phyloP scores from a whole-genome alignment of 2,113 vertebrate genomes.

The Pangasianodon hypophthalmus region DNA sequence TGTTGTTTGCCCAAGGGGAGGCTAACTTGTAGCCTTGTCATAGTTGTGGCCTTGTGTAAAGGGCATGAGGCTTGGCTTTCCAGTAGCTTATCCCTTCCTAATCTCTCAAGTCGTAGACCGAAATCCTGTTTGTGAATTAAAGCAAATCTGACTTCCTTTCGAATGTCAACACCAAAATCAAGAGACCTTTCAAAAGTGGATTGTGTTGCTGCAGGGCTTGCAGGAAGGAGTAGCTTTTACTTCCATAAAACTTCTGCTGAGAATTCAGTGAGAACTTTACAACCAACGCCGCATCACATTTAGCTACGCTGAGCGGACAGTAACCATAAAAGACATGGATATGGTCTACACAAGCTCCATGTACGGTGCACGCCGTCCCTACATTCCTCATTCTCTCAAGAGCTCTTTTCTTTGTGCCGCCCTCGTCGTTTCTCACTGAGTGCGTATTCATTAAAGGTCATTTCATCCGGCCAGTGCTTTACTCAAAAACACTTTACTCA shows the following conservation, averaged over 20 bases:
- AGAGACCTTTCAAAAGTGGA: too few species aligned
- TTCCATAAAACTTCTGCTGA: neutral
- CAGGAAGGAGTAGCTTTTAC: neutral
- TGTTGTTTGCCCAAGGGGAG: conserved; percentile 16
- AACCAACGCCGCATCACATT: neutral
- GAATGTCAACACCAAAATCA: neutral
- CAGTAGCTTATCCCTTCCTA: neutral
- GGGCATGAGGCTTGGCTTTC: neutral
- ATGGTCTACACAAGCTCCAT: neutral
- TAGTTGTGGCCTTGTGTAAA: neutral
- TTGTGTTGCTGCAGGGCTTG: neutral
- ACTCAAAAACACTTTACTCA: neutral
- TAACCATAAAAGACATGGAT: neutral
- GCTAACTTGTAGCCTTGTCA: neutral
- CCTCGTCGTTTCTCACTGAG: conserved; percentile 12
- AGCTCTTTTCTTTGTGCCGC: neutral
- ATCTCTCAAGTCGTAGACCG: neutral
- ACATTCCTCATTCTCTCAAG: neutral
- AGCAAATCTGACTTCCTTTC: neutral
- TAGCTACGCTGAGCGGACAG: neutral
- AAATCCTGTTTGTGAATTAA: neutral
- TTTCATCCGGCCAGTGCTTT: conserved; percentile 12
- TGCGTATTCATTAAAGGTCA: conserved; percentile 33
- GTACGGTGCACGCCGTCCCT: neutral
- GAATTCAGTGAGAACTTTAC: neutral